phyloP scores from a whole-genome alignment of 1,140 invertebrate species.

The Diuraphis noxia region DNA sequence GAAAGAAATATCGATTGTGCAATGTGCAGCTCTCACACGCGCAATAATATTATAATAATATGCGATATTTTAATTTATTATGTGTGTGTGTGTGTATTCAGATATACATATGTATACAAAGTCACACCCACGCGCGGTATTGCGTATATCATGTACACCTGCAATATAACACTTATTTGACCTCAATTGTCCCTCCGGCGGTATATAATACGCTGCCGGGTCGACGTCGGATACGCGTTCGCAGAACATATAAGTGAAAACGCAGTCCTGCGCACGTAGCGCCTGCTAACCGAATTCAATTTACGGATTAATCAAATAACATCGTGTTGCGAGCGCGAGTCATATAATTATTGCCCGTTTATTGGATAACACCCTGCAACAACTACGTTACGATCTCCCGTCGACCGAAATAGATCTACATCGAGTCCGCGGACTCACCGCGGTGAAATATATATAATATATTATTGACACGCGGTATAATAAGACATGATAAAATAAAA shows the following conservation, averaged over 20 bases:
- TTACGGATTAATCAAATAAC: neutral
- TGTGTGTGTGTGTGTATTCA: no score
- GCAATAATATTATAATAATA: neutral
- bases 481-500: neutral
- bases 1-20: neutral
- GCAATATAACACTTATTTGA: neutral
- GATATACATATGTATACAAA: neutral
- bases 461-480: neutral
- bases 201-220: neutral
- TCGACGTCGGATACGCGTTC: neutral
- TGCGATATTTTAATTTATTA: neutral
- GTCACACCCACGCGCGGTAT: constrained; percentile 18
- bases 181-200: neutral
- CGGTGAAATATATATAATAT: no score
- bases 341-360: neutral
- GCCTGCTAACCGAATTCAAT: neutral
- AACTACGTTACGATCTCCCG: neutral
- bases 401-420: neutral
- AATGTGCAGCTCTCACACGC: neutral
- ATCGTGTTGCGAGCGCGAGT: neutral
- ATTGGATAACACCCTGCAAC: neutral
- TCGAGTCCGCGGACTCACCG: no score
- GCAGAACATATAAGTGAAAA: neutral
- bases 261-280: neutral
- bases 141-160: neutral